phyloP scores from a whole-genome alignment of 2,113 vertebrate genomes.

The Megaptera novaeangliae region DNA sequence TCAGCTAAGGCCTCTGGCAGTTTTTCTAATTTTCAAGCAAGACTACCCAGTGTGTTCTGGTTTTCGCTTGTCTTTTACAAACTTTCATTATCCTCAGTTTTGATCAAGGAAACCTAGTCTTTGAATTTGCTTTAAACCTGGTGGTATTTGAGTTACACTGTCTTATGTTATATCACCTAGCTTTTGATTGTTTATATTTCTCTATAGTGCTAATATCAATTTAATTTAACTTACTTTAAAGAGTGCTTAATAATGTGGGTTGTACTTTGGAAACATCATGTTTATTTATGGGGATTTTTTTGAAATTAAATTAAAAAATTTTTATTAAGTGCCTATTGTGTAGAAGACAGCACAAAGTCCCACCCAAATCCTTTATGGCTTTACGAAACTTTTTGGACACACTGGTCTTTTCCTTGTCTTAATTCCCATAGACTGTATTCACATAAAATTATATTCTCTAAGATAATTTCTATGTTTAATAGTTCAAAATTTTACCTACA shows the following conservation, averaged over 20 bases:
- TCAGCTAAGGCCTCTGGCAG: neutral
- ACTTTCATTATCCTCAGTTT: neutral
- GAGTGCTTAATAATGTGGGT: neutral
- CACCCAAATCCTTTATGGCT: neutral
- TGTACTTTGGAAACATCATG: neutral
- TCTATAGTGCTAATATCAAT: neutral
- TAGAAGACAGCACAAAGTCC: neutral
- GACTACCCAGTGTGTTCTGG: neutral
- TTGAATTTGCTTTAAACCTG: neutral
- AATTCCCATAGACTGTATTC: neutral
- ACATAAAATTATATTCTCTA: neutral
- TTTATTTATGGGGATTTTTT: neutral
- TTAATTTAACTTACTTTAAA: neutral
- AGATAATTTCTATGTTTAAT: neutral
- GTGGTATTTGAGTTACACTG: neutral
- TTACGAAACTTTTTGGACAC: neutral
- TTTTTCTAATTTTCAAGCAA: neutral
- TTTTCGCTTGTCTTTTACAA: neutral
- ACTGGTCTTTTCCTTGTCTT: neutral
- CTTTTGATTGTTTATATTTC: neutral
- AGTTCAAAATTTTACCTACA: neutral
- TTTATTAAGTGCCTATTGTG: neutral
- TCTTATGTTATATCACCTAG: neutral
- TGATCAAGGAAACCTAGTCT: neutral
- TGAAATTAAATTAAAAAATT: neutral